phyloP scores from a whole-genome alignment of 35 echinoderm and acorn worm species.

The Amphiura filiformis region DNA sequence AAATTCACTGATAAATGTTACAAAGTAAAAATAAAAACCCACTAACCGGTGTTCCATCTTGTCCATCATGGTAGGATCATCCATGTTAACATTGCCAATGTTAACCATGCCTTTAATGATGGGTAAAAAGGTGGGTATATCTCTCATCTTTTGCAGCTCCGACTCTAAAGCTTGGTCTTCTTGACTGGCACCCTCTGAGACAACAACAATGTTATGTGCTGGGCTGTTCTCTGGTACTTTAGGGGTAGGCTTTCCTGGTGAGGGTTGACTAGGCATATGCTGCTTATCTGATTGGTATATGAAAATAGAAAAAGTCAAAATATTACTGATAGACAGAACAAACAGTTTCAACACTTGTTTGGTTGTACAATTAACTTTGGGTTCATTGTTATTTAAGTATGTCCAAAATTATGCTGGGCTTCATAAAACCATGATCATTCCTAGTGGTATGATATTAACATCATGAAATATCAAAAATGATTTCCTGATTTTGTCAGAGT shows the following conservation, averaged over 20 bases:
- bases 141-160: slow-evolving; percentile 91
- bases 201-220: slow-evolving; percentile 77
- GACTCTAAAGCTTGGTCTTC: slow-evolving; percentile 57
- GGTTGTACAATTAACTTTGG: background rate
- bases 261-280: background rate
- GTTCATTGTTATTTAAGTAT: too few species aligned
- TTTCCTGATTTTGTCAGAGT: too few species aligned
- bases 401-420: too few species aligned
- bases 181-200: slow-evolving; percentile 39
- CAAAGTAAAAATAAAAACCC: too few species aligned
- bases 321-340: background rate
- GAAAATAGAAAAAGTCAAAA: background rate
- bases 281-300: slow-evolving; percentile 2
- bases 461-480: too few species aligned
- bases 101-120: slow-evolving; percentile 68
- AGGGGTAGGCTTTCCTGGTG: slow-evolving; percentile 28
- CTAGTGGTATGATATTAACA: too few species aligned
- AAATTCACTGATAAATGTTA: too few species aligned
- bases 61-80: slow-evolving; percentile 87
- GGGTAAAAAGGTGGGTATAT: slow-evolving; percentile 96
- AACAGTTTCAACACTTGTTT: background rate
- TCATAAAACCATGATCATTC: too few species aligned
- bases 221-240: slow-evolving; percentile 30
- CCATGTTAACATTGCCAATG: slow-evolving; percentile 58
- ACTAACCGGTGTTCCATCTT: slow-evolving; percentile 87